Evolutionary conservation across 2,888 invertebrate genomes (phyloP).

Genomic region (Morpho helenor): DNA sequence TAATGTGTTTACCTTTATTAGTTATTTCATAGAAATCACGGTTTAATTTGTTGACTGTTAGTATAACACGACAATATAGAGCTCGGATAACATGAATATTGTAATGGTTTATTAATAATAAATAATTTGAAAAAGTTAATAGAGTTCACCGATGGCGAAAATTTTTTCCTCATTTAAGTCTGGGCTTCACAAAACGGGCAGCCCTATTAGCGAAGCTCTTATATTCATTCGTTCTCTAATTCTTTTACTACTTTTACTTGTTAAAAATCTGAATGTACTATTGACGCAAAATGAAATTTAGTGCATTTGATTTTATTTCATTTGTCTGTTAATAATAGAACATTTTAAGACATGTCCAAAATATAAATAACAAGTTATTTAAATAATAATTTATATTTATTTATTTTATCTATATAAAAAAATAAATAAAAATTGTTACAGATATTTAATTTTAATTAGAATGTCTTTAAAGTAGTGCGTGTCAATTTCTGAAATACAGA

Average conservation of each 20-base stretch:
- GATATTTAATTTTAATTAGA: too few species aligned
- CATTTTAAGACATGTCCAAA: too few species aligned
- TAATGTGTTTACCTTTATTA: neutral
- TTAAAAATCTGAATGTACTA: slow-evolving; percentile 28
- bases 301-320: slow-evolving; percentile 15
- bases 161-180: slow-evolving; percentile 22
- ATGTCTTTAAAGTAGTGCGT: too few species aligned
- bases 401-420: too few species aligned
- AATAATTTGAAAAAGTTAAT: slow-evolving; percentile 12
- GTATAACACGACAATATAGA: slow-evolving; percentile 4
- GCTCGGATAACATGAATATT: neutral
- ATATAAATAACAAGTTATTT: too few species aligned
- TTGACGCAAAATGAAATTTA: slow-evolving; percentile 14
- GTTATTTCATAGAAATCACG: neutral
- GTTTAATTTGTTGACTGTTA: slow-evolving; percentile 3
- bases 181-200: slow-evolving; percentile 18
- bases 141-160: slow-evolving; percentile 15
- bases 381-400: slow-evolving; percentile 2
- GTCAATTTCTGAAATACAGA: too few species aligned
- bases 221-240: slow-evolving; percentile 20
- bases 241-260: slow-evolving; percentile 34
- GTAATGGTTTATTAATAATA: slow-evolving; percentile 6
- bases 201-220: slow-evolving; percentile 24
- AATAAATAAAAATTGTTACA: too few species aligned
- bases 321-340: neutral